Conservation (phyloP, 2,888 invertebrate species). For the Aricia artaxerxes region DNA sequence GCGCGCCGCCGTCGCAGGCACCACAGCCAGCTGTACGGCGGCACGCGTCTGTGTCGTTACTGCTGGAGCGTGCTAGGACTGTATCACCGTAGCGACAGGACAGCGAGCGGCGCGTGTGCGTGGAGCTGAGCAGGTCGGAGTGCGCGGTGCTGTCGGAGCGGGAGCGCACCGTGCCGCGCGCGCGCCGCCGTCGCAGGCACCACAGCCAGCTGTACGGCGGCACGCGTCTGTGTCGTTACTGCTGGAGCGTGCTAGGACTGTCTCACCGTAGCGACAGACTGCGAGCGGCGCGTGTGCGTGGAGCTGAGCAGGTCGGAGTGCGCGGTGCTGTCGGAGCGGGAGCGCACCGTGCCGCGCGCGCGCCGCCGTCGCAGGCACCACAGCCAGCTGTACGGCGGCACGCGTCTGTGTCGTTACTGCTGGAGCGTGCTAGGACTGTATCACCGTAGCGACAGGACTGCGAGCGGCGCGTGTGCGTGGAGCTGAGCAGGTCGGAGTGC, state of each 20-base stretch:
- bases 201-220: constrained; percentile 85
- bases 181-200: constrained; percentile 61
- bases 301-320: constrained; percentile 79
- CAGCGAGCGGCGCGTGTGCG: constrained; percentile 67
- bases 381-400: constrained; percentile 85
- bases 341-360: constrained; percentile 65
- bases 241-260: not conserved
- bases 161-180: constrained; percentile 67
- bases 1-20: constrained; percentile 60
- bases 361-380: constrained; percentile 65
- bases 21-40: constrained; percentile 85
- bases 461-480: constrained; percentile 67
- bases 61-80: not conserved
- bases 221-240: constrained; percentile 58
- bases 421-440: not conserved
- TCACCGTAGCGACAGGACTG: constrained; percentile 71
- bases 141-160: constrained; percentile 76
- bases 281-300: constrained; percentile 66
- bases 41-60: constrained; percentile 63
- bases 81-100: constrained; percentile 65
- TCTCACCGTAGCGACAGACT: constrained; percentile 67
- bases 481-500: constrained; percentile 78
- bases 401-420: constrained; percentile 51
- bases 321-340: constrained; percentile 74
- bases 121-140: constrained; percentile 78